A percentile compares a stretch with the other conserved stretches of the same genome.
Conservation (phyloP, 2,113 vertebrate species). For the Amphiprion ocellaris region DNA sequence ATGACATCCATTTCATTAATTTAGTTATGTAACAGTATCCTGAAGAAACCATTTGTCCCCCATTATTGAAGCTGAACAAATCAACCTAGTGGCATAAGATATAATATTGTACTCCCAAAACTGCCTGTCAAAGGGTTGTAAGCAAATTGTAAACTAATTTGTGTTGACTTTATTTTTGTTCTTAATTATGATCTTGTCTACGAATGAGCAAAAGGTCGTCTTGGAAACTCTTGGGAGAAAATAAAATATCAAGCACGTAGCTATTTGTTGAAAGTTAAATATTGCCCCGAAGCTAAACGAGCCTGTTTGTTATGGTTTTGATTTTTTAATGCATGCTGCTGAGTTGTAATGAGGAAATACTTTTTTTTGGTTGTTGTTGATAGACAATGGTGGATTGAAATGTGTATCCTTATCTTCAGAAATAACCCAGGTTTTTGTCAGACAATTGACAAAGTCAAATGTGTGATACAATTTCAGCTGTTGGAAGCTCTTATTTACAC, state of each 20-base stretch:
- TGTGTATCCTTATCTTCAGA: not conserved
- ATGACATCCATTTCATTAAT: conserved; percentile 30
- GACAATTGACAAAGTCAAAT: conserved; percentile 2
- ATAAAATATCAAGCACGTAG: not conserved
- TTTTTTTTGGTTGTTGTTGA: not conserved
- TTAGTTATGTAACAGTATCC: conserved; percentile 52
- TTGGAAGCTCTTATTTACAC: not conserved
- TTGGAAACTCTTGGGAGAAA: not conserved
- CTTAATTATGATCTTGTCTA: conserved; percentile 2
- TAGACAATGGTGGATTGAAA: conserved; percentile 2
- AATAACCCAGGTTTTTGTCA: not conserved
- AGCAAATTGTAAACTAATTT: not conserved
- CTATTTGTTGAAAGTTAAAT: not conserved
- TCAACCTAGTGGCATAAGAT: conserved; percentile 27
- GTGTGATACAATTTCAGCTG: not conserved
- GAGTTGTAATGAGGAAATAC: not conserved
- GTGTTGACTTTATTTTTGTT: conserved; percentile 9
- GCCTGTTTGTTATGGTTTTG: conserved; percentile 7
- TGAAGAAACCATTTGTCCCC: conserved; percentile 45
- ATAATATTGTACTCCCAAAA: conserved; percentile 14
- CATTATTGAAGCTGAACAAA: conserved; percentile 37
- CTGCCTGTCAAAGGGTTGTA: not conserved
- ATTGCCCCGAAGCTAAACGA: not conserved
- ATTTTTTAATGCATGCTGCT: not conserved
- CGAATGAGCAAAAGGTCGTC: not conserved